These are phyloP conservation scores for Ceratosolen fusciceps DNA, from an alignment of 1,140 invertebrate species.

Conservation along the genomic window DNA sequence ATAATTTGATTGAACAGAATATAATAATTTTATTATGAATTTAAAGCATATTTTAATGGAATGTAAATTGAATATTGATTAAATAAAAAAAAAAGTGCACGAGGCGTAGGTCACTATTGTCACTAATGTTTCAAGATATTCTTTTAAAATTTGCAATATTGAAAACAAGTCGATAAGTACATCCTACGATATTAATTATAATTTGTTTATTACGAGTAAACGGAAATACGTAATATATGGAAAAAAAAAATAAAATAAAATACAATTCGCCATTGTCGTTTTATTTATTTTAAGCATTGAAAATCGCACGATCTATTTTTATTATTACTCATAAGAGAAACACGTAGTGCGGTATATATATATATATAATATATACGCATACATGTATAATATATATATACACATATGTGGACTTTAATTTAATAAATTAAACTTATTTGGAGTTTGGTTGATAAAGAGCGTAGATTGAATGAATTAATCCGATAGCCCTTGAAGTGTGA, in stretches of 20 bases:
- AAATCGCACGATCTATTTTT: neutral
- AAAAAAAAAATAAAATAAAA: too few relatives aligned
- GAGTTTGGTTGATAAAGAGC: neutral
- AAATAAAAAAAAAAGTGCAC: too few relatives aligned
- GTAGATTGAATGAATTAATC: neutral
- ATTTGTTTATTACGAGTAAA: too few relatives aligned
- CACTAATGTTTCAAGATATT: too few relatives aligned
- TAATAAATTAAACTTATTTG: neutral
- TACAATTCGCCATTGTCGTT: neutral
- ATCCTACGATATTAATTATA: too few relatives aligned
- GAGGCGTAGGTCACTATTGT: too few relatives aligned
- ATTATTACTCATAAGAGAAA: neutral
- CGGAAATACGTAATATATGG: too few relatives aligned
- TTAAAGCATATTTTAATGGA: slow-evolving; percentile 9
- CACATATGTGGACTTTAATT: slow-evolving; percentile 55
- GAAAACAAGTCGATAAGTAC: too few relatives aligned
- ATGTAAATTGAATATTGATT: slow-evolving; percentile 4
- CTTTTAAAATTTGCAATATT: too few relatives aligned
- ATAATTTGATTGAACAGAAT: neutral
- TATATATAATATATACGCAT: neutral
- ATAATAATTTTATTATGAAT: neutral
- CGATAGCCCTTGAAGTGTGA: neutral
- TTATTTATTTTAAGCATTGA: neutral
- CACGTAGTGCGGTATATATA: neutral
- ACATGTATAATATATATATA: slow-evolving; percentile 47